These are phyloP conservation scores for Mionectes olivaceus DNA, from an alignment of 2,797 vertebrate genomes.

Conservation along the genomic window DNA sequence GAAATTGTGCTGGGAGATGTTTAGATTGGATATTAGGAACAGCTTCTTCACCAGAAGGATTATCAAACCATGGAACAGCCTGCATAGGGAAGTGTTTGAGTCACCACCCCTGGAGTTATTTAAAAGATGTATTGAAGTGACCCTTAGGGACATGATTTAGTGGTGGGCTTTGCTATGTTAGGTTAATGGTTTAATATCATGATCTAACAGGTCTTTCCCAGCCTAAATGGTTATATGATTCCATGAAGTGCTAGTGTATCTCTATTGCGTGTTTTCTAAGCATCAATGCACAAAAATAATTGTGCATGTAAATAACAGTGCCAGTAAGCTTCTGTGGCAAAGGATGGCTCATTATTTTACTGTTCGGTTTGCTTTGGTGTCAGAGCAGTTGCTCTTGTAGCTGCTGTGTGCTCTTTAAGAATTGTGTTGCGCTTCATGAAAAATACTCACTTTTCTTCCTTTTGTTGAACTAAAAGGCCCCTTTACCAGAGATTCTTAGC, in stretches of 20 bases:
- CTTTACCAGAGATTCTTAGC: not conserved
- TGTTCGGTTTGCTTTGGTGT: not conserved
- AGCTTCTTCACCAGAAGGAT: not conserved
- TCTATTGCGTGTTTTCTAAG: not conserved
- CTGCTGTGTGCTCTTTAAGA: not conserved
- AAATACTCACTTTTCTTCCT: not conserved
- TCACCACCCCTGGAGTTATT: not conserved
- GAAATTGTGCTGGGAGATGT: not conserved
- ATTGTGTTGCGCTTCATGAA: not conserved
- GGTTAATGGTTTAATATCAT: not conserved
- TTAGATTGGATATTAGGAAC: not conserved
- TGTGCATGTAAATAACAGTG: not conserved
- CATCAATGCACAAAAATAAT: not conserved
- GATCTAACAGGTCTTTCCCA: not conserved
- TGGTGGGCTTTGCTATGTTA: not conserved
- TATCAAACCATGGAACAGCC: not conserved
- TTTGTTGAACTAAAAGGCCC: not conserved
- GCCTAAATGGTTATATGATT: not conserved
- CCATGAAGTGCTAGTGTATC: accelerated
- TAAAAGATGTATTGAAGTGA: not conserved
- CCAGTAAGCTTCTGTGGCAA: not conserved
- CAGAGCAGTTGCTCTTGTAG: not conserved
- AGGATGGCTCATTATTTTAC: not conserved
- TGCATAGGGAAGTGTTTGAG: not conserved
- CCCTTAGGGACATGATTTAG: not conserved